Conservation (phyloP, 2,113 vertebrate genomes). For the Urocitellus parryii region DNA sequence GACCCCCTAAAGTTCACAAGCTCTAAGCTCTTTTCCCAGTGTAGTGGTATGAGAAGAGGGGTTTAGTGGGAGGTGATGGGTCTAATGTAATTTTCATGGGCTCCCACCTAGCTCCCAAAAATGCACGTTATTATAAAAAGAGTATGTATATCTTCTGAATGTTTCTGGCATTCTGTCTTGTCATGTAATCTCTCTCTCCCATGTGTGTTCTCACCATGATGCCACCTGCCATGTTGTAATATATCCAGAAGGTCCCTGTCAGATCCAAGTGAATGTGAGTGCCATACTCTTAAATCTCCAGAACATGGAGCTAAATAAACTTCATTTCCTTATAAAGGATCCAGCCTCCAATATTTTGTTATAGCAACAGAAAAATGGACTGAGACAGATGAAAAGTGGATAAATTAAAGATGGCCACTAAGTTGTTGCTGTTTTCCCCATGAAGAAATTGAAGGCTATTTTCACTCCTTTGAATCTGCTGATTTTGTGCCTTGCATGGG, state of each 20-base stretch:
- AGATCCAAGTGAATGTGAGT: too few species aligned
- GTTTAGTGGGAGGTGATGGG: too few species aligned
- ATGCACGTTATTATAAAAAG: neutral
- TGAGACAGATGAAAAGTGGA: neutral
- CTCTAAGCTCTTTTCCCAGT: neutral
- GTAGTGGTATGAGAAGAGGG: too few species aligned
- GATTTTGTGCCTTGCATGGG: too few species aligned
- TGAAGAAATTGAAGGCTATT: neutral
- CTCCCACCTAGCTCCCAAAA: neutral
- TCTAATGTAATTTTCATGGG: neutral
- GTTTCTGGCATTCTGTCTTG: neutral
- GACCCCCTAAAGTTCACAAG: neutral
- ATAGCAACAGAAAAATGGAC: neutral
- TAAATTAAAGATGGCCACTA: neutral
- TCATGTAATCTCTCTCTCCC: neutral
- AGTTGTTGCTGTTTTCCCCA: neutral
- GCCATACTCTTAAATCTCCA: neutral
- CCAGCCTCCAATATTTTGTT: neutral
- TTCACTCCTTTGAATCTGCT: neutral
- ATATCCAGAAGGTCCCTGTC: too few species aligned
- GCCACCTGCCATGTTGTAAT: neutral
- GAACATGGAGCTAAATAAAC: neutral
- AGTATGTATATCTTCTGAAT: neutral
- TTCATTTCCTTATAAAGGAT: neutral
- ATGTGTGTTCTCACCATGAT: neutral